phyloP scores from a whole-genome alignment of 2,113 vertebrate species.

The Engraulis encrasicolus region DNA sequence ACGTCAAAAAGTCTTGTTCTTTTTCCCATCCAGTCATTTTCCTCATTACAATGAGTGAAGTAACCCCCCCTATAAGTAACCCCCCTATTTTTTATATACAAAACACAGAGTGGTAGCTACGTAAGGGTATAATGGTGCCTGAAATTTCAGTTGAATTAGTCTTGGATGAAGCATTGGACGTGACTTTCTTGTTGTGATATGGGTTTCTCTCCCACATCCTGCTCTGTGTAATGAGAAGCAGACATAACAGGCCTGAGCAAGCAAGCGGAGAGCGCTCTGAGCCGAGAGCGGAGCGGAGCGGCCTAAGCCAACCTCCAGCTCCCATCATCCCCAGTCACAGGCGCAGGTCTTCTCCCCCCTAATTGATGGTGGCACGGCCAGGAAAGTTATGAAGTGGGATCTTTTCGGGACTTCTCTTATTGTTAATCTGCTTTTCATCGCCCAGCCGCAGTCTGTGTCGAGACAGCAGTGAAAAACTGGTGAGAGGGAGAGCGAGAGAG shows the following conservation, averaged over 20 bases:
- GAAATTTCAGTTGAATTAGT: slow-evolving; percentile 72
- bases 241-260: slow-evolving; percentile 57
- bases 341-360: slow-evolving; percentile 66
- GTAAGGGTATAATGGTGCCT: slow-evolving; percentile 70
- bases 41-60: slow-evolving; percentile 59
- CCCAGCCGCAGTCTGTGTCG: slow-evolving; percentile 63
- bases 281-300: slow-evolving; percentile 46
- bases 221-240: slow-evolving; percentile 73
- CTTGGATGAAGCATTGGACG: slow-evolving; percentile 66
- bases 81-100: slow-evolving; percentile 54
- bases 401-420: slow-evolving; percentile 73
- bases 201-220: slow-evolving; percentile 62
- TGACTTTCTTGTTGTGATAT: slow-evolving; percentile 70
- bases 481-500: no score
- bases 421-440: slow-evolving; percentile 75
- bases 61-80: slow-evolving; percentile 58
- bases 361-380: slow-evolving; percentile 77
- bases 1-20: slow-evolving; percentile 53
- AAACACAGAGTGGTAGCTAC: slow-evolving; percentile 63
- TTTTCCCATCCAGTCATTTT: slow-evolving; percentile 35
- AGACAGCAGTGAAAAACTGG: slow-evolving; percentile 62
- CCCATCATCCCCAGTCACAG: slow-evolving; percentile 70
- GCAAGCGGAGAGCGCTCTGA: background rate
- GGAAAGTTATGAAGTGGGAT: slow-evolving; percentile 79
- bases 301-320: slow-evolving; percentile 65